Base-by-base conservation (phyloP, 2,113 vertebrate species). In the Donacobius atricapilla region DNA sequence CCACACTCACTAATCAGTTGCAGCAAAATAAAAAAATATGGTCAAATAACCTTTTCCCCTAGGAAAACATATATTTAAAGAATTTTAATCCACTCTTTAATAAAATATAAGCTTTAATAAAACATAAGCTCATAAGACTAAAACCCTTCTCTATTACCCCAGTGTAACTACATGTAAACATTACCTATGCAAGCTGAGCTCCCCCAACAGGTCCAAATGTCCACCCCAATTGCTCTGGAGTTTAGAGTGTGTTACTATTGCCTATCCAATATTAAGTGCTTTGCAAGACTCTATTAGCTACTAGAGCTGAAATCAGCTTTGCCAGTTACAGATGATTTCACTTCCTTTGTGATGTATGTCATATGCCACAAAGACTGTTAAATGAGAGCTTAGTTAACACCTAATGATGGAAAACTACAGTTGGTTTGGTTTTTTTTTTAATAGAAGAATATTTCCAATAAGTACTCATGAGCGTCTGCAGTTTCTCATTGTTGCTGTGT, bases 11-110 rank as follows among this genome's bases (percentile, higher is more conserved):
- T 61, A n/a, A 81, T 61, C 14, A 18, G 3, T 7, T 63, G 19
- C 28, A 91, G 37, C 56, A 84, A 89, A 81, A 87, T 57, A 83
- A 87, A 87, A 87, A 73, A 24, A 40, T 7, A n/a, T 6, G 60
- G 15, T 35, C 25, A 72, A 85, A 68, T 42, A 75, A 75, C 11
- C 30, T 71, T 39, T 40, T 4, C 14, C 23, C 11, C 14, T 11
- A 33, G 33, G 42, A 75, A 91, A 91, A 78, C 1, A 11, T 16
- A 22, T 47, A 61, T 66, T 65, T 45, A 68, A 85, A 82, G 27
- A 76, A 28, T 56, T 72, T 70, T 69, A 65, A 6, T 51, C 45
- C 28, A 33, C 20, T 71, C 20, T 58, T 54, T 45, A 72, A 72
- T 60, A 66, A 58, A 58, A 58, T 35, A 79, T 15, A n/a, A 44